phyloP scores from a whole-genome alignment of 2,888 invertebrate species.

The Tiphia femorata region DNA sequence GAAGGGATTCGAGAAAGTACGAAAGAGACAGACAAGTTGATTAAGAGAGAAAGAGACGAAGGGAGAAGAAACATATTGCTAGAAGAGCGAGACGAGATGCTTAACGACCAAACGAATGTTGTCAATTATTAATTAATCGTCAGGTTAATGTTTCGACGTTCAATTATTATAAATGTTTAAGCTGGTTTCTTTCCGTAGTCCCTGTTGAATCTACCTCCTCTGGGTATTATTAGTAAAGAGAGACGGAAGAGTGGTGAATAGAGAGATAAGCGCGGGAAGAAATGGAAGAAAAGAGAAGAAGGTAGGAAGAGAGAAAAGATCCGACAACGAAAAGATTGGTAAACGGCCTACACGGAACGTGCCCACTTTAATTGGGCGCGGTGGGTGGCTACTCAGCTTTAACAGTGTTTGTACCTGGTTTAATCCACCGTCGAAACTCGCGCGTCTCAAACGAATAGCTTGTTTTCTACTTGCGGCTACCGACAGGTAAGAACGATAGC shows the following conservation, averaged over 20 bases:
- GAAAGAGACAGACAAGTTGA: too few relatives aligned
- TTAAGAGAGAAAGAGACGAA: not conserved
- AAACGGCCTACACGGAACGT: slow-evolving; percentile 49
- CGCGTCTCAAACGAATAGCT: slow-evolving; percentile 21
- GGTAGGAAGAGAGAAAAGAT: not conserved
- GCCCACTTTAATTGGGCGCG: slow-evolving; percentile 26
- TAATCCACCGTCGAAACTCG: slow-evolving; percentile 36
- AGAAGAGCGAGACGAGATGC: slow-evolving; percentile 8
- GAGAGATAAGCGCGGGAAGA: not conserved
- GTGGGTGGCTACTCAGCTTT: slow-evolving; percentile 15
- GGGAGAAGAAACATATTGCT: not conserved
- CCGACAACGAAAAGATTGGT: slow-evolving; percentile 35
- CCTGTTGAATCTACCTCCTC: slow-evolving; percentile 36
- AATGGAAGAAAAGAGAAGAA: not conserved
- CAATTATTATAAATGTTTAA: slow-evolving; percentile 52
- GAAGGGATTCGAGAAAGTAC: too few relatives aligned
- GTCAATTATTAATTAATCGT: slow-evolving; percentile 62
- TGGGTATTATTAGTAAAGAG: too few relatives aligned
- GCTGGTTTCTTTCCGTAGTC: slow-evolving; percentile 26
- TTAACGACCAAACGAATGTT: slow-evolving; percentile 48
- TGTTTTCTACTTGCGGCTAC: slow-evolving; percentile 20
- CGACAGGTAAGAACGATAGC: slow-evolving; percentile 43
- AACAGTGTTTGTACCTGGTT: slow-evolving; percentile 45
- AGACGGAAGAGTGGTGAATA: slow-evolving; percentile 29
- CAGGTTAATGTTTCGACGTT: slow-evolving; percentile 53